Conservation (phyloP, 2,888 invertebrate species). For the Abrostola tripartita region DNA sequence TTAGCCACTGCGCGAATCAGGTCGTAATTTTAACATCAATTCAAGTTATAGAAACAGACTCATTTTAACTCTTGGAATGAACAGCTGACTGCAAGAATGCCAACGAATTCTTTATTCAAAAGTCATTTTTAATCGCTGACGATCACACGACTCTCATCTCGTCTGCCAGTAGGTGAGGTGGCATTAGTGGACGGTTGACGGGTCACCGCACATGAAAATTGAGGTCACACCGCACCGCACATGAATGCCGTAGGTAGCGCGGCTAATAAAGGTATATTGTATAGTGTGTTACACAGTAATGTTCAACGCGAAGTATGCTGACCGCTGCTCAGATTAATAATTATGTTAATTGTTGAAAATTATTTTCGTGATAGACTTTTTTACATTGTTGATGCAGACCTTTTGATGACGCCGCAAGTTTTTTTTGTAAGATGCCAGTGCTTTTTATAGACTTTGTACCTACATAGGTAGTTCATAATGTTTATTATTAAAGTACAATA, state of each 20-base stretch:
- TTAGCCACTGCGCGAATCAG: too few relatives aligned
- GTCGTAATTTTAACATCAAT: too few relatives aligned
- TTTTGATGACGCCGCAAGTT: too few relatives aligned
- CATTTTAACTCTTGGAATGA: too few relatives aligned
- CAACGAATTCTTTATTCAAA: not conserved
- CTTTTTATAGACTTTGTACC: too few relatives aligned
- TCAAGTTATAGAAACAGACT: too few relatives aligned
- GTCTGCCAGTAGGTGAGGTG: slow-evolving; percentile 48
- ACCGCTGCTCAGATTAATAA: not conserved
- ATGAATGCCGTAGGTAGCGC: slow-evolving; percentile 16
- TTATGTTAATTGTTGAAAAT: not conserved
- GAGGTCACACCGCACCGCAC: slow-evolving; percentile 65
- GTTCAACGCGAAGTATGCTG: not conserved
- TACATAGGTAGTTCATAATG: too few relatives aligned
- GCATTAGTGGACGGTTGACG: slow-evolving; percentile 57
- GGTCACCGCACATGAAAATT: slow-evolving; percentile 78
- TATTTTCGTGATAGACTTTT: too few relatives aligned
- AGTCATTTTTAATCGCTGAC: slow-evolving; percentile 27
- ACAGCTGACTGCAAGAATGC: too few relatives aligned
- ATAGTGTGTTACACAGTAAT: slow-evolving; percentile 29
- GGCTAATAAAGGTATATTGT: slow-evolving; percentile 15
- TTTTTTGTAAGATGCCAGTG: too few relatives aligned
- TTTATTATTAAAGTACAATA: too few relatives aligned
- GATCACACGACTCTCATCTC: slow-evolving; percentile 25
- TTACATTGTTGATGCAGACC: too few relatives aligned